phyloP scores from a whole-genome alignment of 2,797 vertebrate genomes.

The Myripristis jacobus region DNA sequence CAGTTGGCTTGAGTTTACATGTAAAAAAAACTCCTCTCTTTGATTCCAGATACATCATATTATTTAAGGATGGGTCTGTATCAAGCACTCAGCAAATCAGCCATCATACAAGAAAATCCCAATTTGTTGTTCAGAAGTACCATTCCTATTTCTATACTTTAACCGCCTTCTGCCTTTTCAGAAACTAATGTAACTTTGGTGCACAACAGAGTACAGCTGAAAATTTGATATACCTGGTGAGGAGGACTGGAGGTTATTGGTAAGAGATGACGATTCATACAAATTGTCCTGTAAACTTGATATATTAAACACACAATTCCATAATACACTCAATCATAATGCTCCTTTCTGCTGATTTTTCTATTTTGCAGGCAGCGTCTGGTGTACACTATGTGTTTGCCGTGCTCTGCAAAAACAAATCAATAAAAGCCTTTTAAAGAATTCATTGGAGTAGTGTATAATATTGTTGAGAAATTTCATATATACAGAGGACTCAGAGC shows the following conservation, averaged over 20 bases:
- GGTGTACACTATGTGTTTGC: constrained; percentile 15
- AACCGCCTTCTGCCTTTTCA: constrained; percentile 16
- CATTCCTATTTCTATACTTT: not conserved
- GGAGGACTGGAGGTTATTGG: constrained; percentile 30
- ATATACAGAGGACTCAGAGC: not conserved
- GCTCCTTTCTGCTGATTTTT: constrained; percentile 45
- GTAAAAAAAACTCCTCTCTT: too few relatives aligned
- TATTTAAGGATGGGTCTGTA: too few relatives aligned
- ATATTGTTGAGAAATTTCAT: constrained; percentile 16
- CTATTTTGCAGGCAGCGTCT: constrained; percentile 16
- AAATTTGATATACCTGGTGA: constrained; percentile 34
- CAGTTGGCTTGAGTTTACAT: too few relatives aligned
- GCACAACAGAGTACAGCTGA: too few relatives aligned
- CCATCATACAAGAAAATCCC: too few relatives aligned
- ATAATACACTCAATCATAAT: constrained; percentile 36
- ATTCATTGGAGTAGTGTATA: constrained; percentile 20
- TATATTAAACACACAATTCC: constrained; percentile 50
- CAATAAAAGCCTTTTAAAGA: constrained; percentile 49
- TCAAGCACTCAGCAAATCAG: too few relatives aligned
- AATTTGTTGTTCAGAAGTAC: too few relatives aligned
- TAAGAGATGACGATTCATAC: constrained; percentile 58
- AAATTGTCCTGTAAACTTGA: constrained; percentile 45
- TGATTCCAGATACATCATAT: too few relatives aligned
- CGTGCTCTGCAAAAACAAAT: constrained; percentile 50
- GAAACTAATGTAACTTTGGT: too few relatives aligned